These are phyloP conservation scores for Apotomis capreana DNA, from an alignment of 2,888 invertebrate species.

Conservation along the genomic window DNA sequence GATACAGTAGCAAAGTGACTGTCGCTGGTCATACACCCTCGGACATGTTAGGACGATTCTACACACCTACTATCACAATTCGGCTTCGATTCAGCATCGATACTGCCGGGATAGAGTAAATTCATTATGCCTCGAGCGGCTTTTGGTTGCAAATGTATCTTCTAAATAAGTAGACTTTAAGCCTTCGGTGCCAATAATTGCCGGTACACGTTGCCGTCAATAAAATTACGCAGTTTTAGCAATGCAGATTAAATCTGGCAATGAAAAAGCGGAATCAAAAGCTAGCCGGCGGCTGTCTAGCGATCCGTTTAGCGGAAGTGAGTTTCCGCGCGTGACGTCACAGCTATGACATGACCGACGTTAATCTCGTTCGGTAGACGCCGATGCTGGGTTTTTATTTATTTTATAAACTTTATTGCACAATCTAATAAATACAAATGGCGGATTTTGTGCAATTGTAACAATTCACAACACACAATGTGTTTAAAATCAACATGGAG, in stretches of 20 bases:
- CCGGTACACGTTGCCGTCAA: conserved; percentile 36
- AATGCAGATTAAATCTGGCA: conserved; percentile 48
- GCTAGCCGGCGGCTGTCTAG: conserved; percentile 42
- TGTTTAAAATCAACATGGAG: too few relatives aligned
- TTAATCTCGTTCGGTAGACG: conserved; percentile 39
- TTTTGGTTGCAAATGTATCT: too few relatives aligned
- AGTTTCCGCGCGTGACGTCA: conserved; percentile 44
- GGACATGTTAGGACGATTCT: too few relatives aligned
- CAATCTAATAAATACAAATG: too few relatives aligned
- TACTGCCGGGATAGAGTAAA: too few relatives aligned
- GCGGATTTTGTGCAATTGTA: too few relatives aligned
- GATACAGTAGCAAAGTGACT: too few relatives aligned
- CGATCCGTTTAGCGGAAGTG: conserved; percentile 44
- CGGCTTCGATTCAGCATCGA: too few relatives aligned
- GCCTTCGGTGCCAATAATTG: conserved; percentile 17
- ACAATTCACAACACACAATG: too few relatives aligned
- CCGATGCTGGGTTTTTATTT: conserved; percentile 36
- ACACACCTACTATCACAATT: too few relatives aligned
- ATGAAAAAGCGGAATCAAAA: conserved; percentile 41
- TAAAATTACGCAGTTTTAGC: conserved; percentile 41
- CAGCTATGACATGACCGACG: conserved; percentile 40
- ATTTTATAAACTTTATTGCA: background rate
- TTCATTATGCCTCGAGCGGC: too few relatives aligned
- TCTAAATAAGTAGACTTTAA: background rate
- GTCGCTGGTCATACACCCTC: too few relatives aligned